Evolutionary conservation across 2,888 invertebrate species (phyloP), one percentile per base, ranked within the genome.

Genomic region (Pollenia amentaria): DNA sequence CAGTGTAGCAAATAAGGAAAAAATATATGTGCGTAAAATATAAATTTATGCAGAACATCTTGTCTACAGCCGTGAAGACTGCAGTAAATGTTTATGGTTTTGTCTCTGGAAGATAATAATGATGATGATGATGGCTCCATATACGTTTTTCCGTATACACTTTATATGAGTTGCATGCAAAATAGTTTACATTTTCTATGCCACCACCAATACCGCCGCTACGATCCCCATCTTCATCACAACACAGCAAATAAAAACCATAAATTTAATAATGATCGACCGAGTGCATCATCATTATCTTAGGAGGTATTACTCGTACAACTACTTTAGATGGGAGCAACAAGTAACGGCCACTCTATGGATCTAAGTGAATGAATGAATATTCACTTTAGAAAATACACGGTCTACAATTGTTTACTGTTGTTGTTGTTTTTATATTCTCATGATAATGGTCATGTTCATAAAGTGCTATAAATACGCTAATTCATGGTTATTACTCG

Each of bases 401-500:
- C 60, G 29, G 48, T 64, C 53, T 70, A 18, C 21, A 72, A 67
- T 77, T 38, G 11, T 62, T 55, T 64, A 38, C 55, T 65, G 55
- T 64, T 65, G 48, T 51, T 18, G 51, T 67, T 64, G 40, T 46
- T 10, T 18, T 79, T 73, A 48, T 82, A 78, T 73, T 55, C 70
- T 70, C 57, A 51, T 70, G 79, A 83, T 79, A 79, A 86, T 82
- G 83, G 65, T 76, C 85, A 82, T 83, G 87, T 88, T 88, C 83
- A 84, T 83, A 87, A 87, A 88, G 85, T 85, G 87, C 88, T 82
- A 90, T 91, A 91, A 91, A 91, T 90, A 90, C 89, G 91, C 89
- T 90, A 90, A 90, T 89, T 89, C 88, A 89, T 89, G 88, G 82
- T 89, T 89, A 87, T 88, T 76, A 83, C 75, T 78, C 75, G 88